phyloP scores from a whole-genome alignment of 2,888 invertebrate species.

The Malthinus flaveolus region DNA sequence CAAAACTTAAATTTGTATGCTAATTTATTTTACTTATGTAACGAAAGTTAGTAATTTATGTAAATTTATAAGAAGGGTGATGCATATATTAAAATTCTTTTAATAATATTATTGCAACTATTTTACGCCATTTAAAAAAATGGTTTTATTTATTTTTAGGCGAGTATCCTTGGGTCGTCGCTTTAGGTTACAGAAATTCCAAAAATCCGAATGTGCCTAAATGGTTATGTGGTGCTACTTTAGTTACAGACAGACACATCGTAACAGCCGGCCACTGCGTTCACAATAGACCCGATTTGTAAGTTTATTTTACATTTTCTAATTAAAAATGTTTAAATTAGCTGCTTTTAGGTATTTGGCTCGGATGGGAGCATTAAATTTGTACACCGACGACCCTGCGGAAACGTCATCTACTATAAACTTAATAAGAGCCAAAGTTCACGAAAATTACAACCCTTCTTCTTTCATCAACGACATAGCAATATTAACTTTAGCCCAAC shows the following conservation, averaged over 20 bases:
- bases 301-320: conserved; percentile 47
- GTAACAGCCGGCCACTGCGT: conserved; percentile 82
- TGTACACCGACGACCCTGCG: conserved; percentile 65
- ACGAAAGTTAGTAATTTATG: no score
- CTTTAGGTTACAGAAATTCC: conserved; percentile 67
- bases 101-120: conserved; percentile 10
- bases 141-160: conserved; percentile 55
- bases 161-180: conserved; percentile 80
- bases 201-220: conserved; percentile 51
- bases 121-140: conserved; percentile 13
- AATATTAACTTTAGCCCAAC: conserved; percentile 64
- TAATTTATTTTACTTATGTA: no score
- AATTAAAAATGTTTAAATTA: not conserved
- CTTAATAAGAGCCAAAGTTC: conserved; percentile 63
- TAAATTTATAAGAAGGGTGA: not conserved
- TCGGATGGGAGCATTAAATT: conserved; percentile 78
- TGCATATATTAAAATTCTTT: not conserved
- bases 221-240: conserved; percentile 68
- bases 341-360: conserved; percentile 62
- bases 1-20: no score
- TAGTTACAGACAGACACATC: conserved; percentile 70
- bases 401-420: conserved; percentile 64
- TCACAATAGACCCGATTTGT: conserved; percentile 62
- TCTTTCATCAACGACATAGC: conserved; percentile 77
- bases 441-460: conserved; percentile 64